Base-by-base conservation (phyloP, 2,797 vertebrate genomes). In the Esox masquinongy region DNA sequence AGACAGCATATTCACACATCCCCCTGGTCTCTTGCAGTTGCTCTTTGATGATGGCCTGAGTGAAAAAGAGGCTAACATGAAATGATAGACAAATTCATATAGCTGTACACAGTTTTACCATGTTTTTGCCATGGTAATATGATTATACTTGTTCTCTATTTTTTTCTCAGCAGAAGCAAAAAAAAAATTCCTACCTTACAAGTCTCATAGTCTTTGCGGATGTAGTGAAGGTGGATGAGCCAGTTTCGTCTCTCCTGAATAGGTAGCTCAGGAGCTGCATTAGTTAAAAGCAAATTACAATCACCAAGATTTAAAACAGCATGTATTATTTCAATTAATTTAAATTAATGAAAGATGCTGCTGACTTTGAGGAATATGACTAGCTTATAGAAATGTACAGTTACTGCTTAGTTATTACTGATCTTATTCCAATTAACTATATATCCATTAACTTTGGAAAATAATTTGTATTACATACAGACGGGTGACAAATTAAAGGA, bases 1-100 rank as follows among this genome's bases (percentile, higher is more conserved):
- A 99, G 47, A 99, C 90, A 12, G 98, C 97, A 15, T 99, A 99
- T 95, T 99, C 98, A 88, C 98, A 99, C 86, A 97, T 93, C 67
- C 98, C 97, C 17, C 95, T 94, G 64, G 95, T 97, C 90, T 97
- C 97, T 83, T 96, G 96, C 67, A 99, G 95, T 84, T 99, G 98
- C 73, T 98, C 96, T 92, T 95, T 97, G 89, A 99, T 97, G 86
- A 97, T 92, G 47, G 90, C 93, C 98, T 99, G 77, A 74, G 49
- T 69, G 78, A 82, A 3, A 61, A 61, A 61, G 9, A 61, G 56
- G n/a, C 22, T 17, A 26, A 17, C 22, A 61, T 26, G 11, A 24
- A 61, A 61, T 61, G 1, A 26, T 3, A 61, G 19, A 56, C 53
- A 1, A 56, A 26, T 11, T 22, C 22, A 61, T 12, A 24, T 61